These are phyloP conservation scores for Porites australiensis DNA, from an alignment of 64 coral and sea anemone species.

Conservation along the genomic window DNA sequence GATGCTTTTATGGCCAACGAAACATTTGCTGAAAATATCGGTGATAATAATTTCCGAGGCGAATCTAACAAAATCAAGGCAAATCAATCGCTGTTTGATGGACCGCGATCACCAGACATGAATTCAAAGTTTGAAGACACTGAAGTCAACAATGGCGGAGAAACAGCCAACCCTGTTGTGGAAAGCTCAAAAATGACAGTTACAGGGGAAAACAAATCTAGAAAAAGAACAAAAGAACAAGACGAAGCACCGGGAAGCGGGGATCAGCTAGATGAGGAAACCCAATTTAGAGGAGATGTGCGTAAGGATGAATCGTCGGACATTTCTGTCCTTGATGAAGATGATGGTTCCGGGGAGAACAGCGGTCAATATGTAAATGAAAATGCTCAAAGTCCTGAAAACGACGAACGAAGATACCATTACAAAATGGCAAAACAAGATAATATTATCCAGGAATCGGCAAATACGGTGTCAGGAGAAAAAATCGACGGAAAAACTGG, in stretches of 20 bases:
- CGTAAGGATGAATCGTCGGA: no score
- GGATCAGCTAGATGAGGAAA: background rate
- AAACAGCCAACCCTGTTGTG: background rate
- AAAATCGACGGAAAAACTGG: background rate
- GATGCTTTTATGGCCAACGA: background rate
- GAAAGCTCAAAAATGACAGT: background rate
- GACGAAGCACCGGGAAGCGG: background rate
- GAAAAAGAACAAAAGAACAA: background rate
- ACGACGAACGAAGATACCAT: background rate
- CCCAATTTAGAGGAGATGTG: background rate
- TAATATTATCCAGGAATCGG: background rate
- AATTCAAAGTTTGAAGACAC: slow-evolving; percentile 17
- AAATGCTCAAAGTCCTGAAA: background rate
- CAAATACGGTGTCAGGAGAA: background rate
- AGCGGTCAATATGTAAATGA: background rate
- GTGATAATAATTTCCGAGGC: background rate
- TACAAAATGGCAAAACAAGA: background rate
- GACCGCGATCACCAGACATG: background rate
- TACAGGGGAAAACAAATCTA: background rate
- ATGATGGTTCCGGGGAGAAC: background rate
- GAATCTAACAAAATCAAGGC: background rate
- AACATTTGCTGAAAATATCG: background rate
- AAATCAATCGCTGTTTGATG: background rate
- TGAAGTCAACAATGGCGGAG: background rate
- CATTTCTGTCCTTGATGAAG: background rate